Conservation (phyloP, 1,140 invertebrate genomes). For the Patella vulgata region DNA sequence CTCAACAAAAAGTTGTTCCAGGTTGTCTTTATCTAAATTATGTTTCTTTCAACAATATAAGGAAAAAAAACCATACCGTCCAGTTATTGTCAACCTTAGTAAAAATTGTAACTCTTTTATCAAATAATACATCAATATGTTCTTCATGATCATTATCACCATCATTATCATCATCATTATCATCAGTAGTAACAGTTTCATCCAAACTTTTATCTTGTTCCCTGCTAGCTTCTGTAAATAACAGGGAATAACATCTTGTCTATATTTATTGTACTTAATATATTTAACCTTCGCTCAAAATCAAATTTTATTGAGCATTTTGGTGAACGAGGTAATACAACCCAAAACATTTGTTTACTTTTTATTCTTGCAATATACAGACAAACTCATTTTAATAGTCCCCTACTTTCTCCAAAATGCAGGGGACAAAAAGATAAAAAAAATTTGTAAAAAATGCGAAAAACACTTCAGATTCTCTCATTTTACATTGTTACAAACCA, state of each 20-base stretch:
- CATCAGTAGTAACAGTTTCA: slow-evolving; percentile 43
- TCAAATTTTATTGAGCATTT: neutral
- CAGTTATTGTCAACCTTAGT: slow-evolving; percentile 22
- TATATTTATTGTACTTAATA: neutral
- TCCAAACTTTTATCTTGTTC: slow-evolving; percentile 33
- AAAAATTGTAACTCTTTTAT: slow-evolving; percentile 61
- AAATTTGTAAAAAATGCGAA: too few species aligned
- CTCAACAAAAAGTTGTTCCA: too few species aligned
- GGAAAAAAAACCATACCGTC: slow-evolving; percentile 36
- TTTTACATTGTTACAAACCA: too few species aligned
- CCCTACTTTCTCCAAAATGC: too few species aligned
- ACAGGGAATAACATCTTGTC: neutral
- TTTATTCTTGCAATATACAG: too few species aligned
- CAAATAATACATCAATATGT: slow-evolving; percentile 62
- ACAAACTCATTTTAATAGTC: too few species aligned
- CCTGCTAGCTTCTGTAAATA: neutral
- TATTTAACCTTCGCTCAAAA: neutral
- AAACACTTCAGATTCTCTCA: too few species aligned
- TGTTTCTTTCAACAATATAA: too few species aligned
- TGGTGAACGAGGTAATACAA: neutral
- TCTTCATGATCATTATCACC: slow-evolving; percentile 61
- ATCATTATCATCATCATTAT: slow-evolving; percentile 65
- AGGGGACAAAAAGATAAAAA: too few species aligned
- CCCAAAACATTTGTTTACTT: too few species aligned
- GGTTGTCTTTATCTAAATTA: too few species aligned